Base-by-base conservation (phyloP, 2,797 vertebrate genomes). In the Typhlichthys eigenmanni region DNA sequence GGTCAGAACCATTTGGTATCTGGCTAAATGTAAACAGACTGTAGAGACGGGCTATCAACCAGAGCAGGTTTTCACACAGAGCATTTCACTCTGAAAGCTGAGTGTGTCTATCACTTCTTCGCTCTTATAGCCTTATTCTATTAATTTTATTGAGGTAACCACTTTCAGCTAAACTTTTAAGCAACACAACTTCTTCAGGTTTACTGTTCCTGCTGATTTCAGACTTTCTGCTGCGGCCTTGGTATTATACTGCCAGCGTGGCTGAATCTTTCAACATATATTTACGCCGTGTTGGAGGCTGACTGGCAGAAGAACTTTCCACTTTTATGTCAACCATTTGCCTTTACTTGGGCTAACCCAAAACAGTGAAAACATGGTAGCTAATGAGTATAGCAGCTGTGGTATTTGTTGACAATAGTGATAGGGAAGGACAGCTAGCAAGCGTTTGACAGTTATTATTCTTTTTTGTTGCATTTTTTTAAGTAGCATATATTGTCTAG, bases 171-270 rank as follows among this genome's bases (percentile, higher is more conserved):
- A 38, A 38, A 38, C 34, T 38, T 38, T 38, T 38, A 38, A 38
- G 34, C 7, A 38, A 38, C 34, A 38, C 6, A 38, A 38, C 34
- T 38, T 38, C 8, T 38, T 38, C 34, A 38, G 34, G 34, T 38
- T 38, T 38, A 38, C 34, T 38, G 52, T 82, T 55, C 75, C 62
- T n/a, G 55, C 38, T 56, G 48, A 60, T 62, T 52, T 62, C 67
- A 65, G 72, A 86, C 77, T 81, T 81, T 77, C 79, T 84, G 47
- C 65, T 75, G 56, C 51, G 19, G 16, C 79, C 77, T 59, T 69
- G 76, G 64, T 76, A 43, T 57, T 64, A 57, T 82, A 74, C 67
- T 59, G 34, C 34, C 63, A 38, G 49, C 34, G 61, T 74, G 66
- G 71, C 70, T 60, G 69, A 70, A 64, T 75, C 61, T 83, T 60